Evolutionary conservation across 2,113 vertebrate species (phyloP), one percentile per base, ranked within the genome.

Genomic region (Strigops habroptila): DNA sequence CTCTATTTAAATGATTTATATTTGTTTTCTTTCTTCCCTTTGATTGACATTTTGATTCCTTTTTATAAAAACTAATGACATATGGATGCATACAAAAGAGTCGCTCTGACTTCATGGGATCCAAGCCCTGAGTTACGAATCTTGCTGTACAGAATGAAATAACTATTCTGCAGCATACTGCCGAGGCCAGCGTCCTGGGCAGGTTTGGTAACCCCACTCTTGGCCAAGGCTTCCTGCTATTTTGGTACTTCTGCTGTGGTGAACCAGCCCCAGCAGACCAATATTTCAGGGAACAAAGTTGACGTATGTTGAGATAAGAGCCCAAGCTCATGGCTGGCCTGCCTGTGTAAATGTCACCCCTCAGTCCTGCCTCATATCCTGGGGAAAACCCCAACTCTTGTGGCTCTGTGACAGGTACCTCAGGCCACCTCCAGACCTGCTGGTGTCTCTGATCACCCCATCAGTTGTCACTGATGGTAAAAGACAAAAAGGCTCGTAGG

Each of bases 121-220:
- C 39, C 30, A 60, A 96, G 37, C 68, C 71, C 19, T 88, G 76
- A 49, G 16, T 88, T 83, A 78, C 2, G 3, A 74, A 44, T 70
- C 44, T 49, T 63, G n/a, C 60, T 2, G 1, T 69, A 24, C 39
- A 37, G 71, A 89, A 88, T 33, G 57, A 85, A 91, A 60, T 64
- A 6, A 41, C 23, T 57, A 25, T 52, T 84, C 62, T 88, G 53
- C 31, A 22, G 59, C 13, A 35, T 0, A 0, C 33, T 55, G 68
- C 31, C 0, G 0, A 75, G 64, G 31, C 19, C 0, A 0, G 28
- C 0, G 0, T 3, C 46, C 51, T 49, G 63, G 69, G 16, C 39
- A 3, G 2, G 13, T 65, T 79, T 91, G 62, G 77, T 39, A 75
- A 63, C 22, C 15, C 12, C 1, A 2, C 6, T 48, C 62, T 49